phyloP scores from a whole-genome alignment of 2,888 invertebrate genomes.

The Apotomis capreana region DNA sequence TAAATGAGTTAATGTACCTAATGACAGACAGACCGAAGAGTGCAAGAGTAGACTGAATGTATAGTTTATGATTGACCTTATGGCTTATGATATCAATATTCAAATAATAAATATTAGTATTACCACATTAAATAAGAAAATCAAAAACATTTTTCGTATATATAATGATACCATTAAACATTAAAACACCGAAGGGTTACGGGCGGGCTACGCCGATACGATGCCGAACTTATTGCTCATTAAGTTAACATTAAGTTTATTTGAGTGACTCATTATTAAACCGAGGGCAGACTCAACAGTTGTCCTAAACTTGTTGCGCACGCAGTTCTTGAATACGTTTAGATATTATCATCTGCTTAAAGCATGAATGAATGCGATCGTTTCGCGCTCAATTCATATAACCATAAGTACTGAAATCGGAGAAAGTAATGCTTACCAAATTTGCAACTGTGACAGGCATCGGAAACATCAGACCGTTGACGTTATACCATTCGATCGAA shows the following conservation, averaged over 20 bases:
- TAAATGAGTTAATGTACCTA: neutral
- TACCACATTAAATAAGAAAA: too few relatives aligned
- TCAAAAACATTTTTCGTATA: too few relatives aligned
- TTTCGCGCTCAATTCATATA: conserved; percentile 24
- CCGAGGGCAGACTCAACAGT: conserved; percentile 68
- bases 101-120: too few relatives aligned
- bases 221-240: conserved; percentile 15
- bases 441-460: too few relatives aligned
- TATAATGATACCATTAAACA: too few relatives aligned
- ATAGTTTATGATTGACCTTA: too few relatives aligned
- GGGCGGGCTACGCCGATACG: neutral
- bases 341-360: conserved; percentile 55
- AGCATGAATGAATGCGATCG: conserved; percentile 41
- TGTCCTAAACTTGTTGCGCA: conserved; percentile 79
- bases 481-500: too few relatives aligned
- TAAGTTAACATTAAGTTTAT: conserved; percentile 3
- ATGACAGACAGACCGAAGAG: neutral
- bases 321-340: conserved; percentile 68
- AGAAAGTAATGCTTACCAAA: neutral
- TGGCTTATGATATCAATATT: too few relatives aligned
- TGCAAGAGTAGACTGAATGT: neutral
- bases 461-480: too few relatives aligned
- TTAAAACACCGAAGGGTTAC: neutral
- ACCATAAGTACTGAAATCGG: neutral
- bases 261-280: conserved; percentile 30